Base-by-base conservation (phyloP, 2,113 vertebrate genomes). In the Prionailurus viverrinus region DNA sequence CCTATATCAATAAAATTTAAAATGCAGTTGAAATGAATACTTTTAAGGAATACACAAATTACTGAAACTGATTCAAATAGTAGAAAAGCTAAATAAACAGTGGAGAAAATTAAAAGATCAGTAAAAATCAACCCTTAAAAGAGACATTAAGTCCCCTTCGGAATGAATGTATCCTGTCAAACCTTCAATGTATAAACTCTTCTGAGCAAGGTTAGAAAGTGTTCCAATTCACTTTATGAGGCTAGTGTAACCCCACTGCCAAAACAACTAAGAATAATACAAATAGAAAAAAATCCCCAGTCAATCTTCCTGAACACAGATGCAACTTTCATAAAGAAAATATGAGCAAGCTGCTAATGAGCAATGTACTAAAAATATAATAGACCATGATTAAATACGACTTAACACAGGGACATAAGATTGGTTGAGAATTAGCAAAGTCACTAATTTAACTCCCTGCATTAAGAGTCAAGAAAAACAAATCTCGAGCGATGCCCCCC, bases 41-140 rank as follows among this genome's bases (percentile, higher is more conserved):
- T 80, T 79, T 71, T 65, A 91, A 90, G 41, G 33, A 61, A 82
- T 73, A 74, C 8, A 89, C 48, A 89, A 68, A 89, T 15, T 71
- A 78, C 16, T 93, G 25, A 89, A 58, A 85, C 74, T 48, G 15
- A 80, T 61, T 90, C 69, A 39, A 78, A 87, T 29, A 48, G 36
- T 65, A 95, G 39, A 93, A 87, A 83, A 87, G n/a, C 41, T 95
- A 93, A 82, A 85, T 25, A 25, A 86, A 18, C 55, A 81, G 63
- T 36, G 68, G 68, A 36, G 4, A 4, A n/a, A 65, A 73, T 58
- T 73, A 33, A 48, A 48, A 82, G 76, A 73, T n/a, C 7, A 41
- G 7, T 69, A 85, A 71, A 92, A 79, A 68, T 58, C 19, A 25
- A 39, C 3, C 29, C 33, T 88, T 84, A 65, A 84, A 69, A 63